Percentiles rank a stretch among this genome's conserved stretches.
Evolutionary conservation across 2,113 vertebrate species (phyloP).

Genomic region (Aegotheles bennettii): DNA sequence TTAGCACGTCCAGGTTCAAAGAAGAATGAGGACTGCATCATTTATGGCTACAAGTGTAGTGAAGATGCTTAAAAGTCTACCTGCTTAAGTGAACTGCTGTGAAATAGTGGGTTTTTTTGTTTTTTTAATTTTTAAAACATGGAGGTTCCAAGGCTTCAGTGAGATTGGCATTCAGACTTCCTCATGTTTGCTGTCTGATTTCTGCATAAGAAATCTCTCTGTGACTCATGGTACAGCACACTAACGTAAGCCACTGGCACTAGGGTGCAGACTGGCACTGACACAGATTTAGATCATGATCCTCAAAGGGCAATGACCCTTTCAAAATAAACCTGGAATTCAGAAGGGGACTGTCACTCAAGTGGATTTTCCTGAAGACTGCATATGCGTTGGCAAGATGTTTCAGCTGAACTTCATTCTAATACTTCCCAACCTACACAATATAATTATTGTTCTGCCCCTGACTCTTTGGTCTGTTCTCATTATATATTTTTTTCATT

Average conservation of each 20-base stretch:
- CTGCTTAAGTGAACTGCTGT: neutral
- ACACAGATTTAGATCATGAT: neutral
- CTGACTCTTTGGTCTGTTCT: neutral
- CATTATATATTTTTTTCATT: neutral
- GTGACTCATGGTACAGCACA: neutral
- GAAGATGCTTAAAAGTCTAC: neutral
- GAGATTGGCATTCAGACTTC: neutral
- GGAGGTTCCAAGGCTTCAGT: neutral
- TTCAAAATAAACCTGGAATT: neutral
- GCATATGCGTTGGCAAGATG: neutral
- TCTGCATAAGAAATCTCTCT: neutral
- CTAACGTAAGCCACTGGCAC: neutral
- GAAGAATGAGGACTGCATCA: neutral
- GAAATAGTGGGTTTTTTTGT: neutral
- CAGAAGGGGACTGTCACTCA: neutral
- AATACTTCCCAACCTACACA: neutral
- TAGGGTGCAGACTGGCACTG: neutral
- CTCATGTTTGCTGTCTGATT: neutral
- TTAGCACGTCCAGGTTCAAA: neutral
- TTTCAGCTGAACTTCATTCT: slow-evolving; percentile 20
- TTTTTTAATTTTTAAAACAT: neutral
- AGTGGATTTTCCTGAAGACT: neutral
- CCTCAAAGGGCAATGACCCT: neutral
- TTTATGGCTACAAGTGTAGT: neutral
- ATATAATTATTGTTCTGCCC: neutral